phyloP scores from a whole-genome alignment of 2,888 invertebrate genomes.

The Pseudococcus viburni region DNA sequence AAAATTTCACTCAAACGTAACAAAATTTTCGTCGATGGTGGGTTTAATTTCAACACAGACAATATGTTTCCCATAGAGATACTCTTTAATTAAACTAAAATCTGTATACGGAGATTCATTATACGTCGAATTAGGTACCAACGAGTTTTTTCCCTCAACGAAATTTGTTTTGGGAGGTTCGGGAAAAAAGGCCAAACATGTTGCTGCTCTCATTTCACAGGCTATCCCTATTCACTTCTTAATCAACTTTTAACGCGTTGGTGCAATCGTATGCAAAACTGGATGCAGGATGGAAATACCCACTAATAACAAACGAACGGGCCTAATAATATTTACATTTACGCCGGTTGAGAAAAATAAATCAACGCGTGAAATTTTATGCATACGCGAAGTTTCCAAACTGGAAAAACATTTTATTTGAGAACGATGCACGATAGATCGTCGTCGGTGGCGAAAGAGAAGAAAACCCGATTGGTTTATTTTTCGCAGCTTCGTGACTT shows the following conservation, averaged over 20 bases:
- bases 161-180: neutral
- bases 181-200: neutral
- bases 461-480: slow-evolving; percentile 35
- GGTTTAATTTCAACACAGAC: neutral
- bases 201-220: neutral
- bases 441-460: neutral
- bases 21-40: neutral
- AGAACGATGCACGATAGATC: neutral
- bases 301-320: neutral
- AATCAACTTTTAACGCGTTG: neutral
- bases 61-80: neutral
- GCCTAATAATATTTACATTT: slow-evolving; percentile 35
- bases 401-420: slow-evolving; percentile 25
- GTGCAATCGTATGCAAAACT: neutral
- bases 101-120: neutral
- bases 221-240: neutral
- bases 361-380: slow-evolving; percentile 26
- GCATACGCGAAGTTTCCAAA: slow-evolving; percentile 14
- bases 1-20: slow-evolving; percentile 13
- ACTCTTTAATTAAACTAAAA: neutral
- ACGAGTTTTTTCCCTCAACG: neutral
- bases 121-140: neutral
- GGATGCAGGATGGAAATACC: neutral
- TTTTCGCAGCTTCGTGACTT: slow-evolving; percentile 40
- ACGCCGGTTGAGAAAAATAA: slow-evolving; percentile 31